phyloP scores from a whole-genome alignment of 2,797 vertebrate genomes.

The Hemibagrus guttatus region DNA sequence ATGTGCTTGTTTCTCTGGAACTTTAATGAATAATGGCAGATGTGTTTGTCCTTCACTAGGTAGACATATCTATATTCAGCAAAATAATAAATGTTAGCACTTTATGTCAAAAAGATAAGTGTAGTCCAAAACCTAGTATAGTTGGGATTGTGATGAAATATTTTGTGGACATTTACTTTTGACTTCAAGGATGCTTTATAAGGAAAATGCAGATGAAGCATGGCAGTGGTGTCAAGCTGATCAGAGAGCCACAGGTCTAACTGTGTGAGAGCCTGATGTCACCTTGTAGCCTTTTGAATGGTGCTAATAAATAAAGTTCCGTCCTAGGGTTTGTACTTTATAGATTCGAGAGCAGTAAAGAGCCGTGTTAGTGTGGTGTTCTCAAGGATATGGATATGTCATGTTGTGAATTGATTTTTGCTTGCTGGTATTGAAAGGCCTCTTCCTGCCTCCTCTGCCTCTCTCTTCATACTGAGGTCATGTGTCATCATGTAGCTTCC shows the following conservation, averaged over 20 bases:
- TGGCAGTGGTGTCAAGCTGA: not conserved
- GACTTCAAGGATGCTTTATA: not conserved
- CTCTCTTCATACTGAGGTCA: constrained; percentile 25
- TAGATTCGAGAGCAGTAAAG: not conserved
- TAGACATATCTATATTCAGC: not conserved
- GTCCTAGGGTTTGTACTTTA: not conserved
- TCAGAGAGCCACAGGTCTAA: not conserved
- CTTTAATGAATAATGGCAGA: not conserved
- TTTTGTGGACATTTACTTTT: constrained; percentile 19
- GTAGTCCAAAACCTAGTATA: not conserved
- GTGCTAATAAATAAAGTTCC: constrained; percentile 14
- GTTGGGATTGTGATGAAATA: not conserved
- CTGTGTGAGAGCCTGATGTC: not conserved
- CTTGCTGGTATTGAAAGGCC: constrained; percentile 16
- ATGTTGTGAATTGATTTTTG: constrained; percentile 20
- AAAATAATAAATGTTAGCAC: constrained; percentile 12
- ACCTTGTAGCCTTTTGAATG: constrained; percentile 6
- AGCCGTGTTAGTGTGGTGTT: not conserved
- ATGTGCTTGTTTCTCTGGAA: not conserved
- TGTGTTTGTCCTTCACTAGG: not conserved
- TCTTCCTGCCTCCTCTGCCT: not conserved
- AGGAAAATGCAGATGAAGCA: not conserved
- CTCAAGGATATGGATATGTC: constrained; percentile 20
- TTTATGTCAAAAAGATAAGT: not conserved
- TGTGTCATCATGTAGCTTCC: constrained; percentile 33